Conservation (phyloP, 2,113 vertebrate species). For the Trachemys scripta region DNA sequence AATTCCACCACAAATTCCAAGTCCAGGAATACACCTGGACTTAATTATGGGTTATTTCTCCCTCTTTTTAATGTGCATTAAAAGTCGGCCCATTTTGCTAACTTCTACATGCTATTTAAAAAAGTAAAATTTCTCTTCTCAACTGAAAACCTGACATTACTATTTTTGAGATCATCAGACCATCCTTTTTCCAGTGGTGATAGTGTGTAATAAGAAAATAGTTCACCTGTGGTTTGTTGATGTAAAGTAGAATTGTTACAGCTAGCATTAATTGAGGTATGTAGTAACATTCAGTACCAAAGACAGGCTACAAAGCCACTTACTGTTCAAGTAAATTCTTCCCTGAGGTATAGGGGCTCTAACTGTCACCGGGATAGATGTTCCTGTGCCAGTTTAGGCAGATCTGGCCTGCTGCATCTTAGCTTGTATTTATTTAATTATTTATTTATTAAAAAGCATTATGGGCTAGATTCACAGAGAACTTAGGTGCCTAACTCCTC, state of each 20-base stretch:
- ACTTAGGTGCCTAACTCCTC: not conserved
- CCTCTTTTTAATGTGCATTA: not conserved
- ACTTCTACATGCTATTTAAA: not conserved
- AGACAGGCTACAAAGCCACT: not conserved
- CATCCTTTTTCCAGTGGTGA: not conserved
- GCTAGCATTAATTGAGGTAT: not conserved
- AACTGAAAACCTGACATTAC: not conserved
- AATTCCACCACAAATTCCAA: not conserved
- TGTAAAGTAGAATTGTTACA: not conserved
- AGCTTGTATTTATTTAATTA: not conserved
- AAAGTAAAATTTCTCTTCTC: not conserved
- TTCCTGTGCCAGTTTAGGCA: not conserved
- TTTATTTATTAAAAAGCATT: not conserved
- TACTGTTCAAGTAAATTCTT: not conserved
- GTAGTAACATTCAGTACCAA: too few relatives aligned
- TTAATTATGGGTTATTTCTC: not conserved
- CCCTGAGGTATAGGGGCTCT: not conserved
- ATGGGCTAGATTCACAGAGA: not conserved
- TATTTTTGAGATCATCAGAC: not conserved
- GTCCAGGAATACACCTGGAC: not conserved
- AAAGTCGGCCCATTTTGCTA: not conserved
- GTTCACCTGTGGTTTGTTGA: not conserved
- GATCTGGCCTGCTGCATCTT: not conserved
- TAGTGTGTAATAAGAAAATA: not conserved
- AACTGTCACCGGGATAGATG: not conserved